A percentile compares a stretch with the other conserved stretches of the same genome.
Conservation (phyloP, 2,797 vertebrate species). For the Chelmon rostratus region DNA sequence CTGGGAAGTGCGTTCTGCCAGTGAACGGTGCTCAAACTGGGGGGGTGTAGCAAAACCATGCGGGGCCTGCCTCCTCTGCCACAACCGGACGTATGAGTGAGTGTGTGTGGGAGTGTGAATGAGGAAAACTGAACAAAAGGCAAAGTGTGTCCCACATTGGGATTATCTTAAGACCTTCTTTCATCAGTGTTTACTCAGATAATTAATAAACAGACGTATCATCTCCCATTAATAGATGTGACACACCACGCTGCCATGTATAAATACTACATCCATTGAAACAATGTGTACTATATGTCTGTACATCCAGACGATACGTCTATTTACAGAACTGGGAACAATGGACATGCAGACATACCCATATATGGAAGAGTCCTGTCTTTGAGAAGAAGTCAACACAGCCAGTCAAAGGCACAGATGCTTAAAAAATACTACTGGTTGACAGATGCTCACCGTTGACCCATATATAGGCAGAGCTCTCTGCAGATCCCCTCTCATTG, state of each 20-base stretch:
- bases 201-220: conserved; percentile 51
- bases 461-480: conserved; percentile 91
- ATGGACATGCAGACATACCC: conserved; percentile 51
- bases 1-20: conserved; percentile 45
- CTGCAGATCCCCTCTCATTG: conserved; percentile 91
- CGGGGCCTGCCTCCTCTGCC: conserved; percentile 33
- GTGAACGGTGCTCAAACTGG: conserved; percentile 11
- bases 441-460: conserved; percentile 88
- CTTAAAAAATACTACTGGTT: conserved; percentile 5
- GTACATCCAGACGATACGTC: conserved; percentile 42
- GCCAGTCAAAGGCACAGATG: conserved; percentile 32
- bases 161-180: conserved; percentile 47
- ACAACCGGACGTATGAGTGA: conserved; percentile 33
- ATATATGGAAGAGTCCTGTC: conserved; percentile 55
- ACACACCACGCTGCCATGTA: conserved; percentile 23
- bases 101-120: conserved; percentile 33
- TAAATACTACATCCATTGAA: conserved; percentile 43
- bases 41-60: conserved; percentile 12
- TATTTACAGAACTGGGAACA: conserved; percentile 65
- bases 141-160: conserved; percentile 17
- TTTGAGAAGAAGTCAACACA: conserved; percentile 27
- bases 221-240: conserved; percentile 61
- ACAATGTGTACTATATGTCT: conserved; percentile 32
- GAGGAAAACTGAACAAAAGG: conserved; percentile 63
- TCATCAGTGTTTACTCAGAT: conserved; percentile 63